Evolutionary conservation across 2,113 vertebrate species (phyloP).

Genomic region (Brachyhypopomus occidentalis): DNA sequence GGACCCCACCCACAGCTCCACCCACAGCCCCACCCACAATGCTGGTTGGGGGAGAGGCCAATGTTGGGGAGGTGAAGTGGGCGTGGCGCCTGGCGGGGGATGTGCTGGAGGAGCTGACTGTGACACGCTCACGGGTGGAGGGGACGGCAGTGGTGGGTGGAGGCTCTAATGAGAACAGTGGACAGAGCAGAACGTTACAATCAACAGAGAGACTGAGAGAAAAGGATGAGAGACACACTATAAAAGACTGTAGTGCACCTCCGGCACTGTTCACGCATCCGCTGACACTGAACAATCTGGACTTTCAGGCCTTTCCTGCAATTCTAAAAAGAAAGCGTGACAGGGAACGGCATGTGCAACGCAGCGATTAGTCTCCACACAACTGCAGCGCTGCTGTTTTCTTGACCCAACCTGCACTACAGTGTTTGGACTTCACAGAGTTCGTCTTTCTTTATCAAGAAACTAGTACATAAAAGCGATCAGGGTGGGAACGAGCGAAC

Average conservation of each 20-base stretch:
- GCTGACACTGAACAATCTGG: too few relatives aligned
- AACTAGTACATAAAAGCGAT: too few relatives aligned
- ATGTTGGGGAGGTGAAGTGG: conserved; percentile 82
- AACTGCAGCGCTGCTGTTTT: too few relatives aligned
- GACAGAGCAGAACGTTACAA: not conserved
- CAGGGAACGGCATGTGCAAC: too few relatives aligned
- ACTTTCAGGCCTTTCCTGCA: too few relatives aligned
- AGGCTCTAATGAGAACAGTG: conserved; percentile 79
- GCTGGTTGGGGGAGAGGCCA: conserved; percentile 82
- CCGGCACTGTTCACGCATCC: too few relatives aligned
- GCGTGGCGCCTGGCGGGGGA: conserved; percentile 71
- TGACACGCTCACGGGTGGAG: conserved; percentile 74
- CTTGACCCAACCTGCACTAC: too few relatives aligned
- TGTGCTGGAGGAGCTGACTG: conserved; percentile 77
- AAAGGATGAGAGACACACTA: not conserved
- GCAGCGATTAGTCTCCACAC: too few relatives aligned
- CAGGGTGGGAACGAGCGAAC: too few relatives aligned
- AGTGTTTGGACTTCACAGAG: too few relatives aligned
- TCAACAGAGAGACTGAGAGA: not conserved
- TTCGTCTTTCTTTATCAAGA: too few relatives aligned
- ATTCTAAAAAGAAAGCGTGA: too few relatives aligned
- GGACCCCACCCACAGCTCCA: conserved; percentile 86
- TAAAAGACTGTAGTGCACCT: not conserved
- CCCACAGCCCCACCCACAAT: conserved; percentile 87
- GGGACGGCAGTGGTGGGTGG: conserved; percentile 87